Base-by-base conservation (phyloP, 2,797 vertebrate genomes). In the Crypturellus tataupa region DNA sequence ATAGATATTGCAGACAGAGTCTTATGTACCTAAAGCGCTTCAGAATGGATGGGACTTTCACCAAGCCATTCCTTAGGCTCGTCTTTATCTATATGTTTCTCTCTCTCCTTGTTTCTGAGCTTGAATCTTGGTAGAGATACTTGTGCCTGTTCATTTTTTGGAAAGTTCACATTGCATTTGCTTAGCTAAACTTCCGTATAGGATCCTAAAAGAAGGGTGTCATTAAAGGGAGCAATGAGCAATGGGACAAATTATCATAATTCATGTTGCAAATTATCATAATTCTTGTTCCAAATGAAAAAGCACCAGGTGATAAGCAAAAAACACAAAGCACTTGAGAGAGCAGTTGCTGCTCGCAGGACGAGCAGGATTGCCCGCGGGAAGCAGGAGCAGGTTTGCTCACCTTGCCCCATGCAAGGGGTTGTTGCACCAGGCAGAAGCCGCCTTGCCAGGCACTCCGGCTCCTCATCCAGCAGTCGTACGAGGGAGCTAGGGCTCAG, bases 131-230 rank as follows among this genome's bases (percentile, higher is more conserved):
- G 39, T 35, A 83, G 76, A 67, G 35, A 70, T 24, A 47, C 1
- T 1, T 19, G 13, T 1, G 14, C 2, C 0, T 8, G 21, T 33
- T 58, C 85, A 68, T 19, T 58, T 55, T 44, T 58, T 63, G 33
- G 62, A 0, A 88, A 72, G 65, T 80, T 70, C 65, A 67, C 24
- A 18, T 64, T 75, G 75, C 14, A 73, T 78, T 91, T 83, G 44
- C n/a, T 78, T 85, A 81, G 80, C 42, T 53, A 49, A 53, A 12
- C 49, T 39, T 83, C 42, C 56, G 78, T 60, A 46, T 18, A 86
- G 33, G 40, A 78, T 40, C 21, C 27, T 10, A 17, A 55, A 31
- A 55, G 51, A 31, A 55, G 51, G 9, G 8, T 17, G 27, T 83
- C 16, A 40, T 49, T 29, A 58, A 53, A 31, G 51, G 63, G 75